Conservation (phyloP, 2,113 vertebrate species). For the Mugil cephalus region DNA sequence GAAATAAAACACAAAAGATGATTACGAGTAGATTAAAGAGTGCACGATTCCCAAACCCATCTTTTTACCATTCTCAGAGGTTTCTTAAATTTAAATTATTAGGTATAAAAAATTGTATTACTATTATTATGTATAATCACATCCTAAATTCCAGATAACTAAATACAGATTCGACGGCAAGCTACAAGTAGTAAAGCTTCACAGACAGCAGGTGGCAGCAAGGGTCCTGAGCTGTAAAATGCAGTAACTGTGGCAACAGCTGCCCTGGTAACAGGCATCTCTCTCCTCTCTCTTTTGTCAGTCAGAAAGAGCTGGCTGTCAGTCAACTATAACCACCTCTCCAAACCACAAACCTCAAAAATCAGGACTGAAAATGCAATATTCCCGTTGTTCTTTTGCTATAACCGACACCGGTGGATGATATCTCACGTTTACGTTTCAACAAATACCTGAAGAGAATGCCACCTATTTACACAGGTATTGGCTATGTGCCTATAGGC, state of each 20-base stretch:
- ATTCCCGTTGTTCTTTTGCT: background rate
- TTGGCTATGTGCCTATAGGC: background rate
- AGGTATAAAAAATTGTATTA: no score
- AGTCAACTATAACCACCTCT: slow-evolving; percentile 74
- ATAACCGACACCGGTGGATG: background rate
- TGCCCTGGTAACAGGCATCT: slow-evolving; percentile 82
- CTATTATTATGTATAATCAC: no score
- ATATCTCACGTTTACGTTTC: background rate
- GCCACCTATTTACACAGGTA: background rate
- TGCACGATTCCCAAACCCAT: no score
- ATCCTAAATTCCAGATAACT: background rate
- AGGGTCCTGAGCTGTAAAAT: slow-evolving; percentile 59
- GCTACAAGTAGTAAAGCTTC: slow-evolving; percentile 48
- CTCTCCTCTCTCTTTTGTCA: slow-evolving; percentile 80
- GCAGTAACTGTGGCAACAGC: slow-evolving; percentile 83
- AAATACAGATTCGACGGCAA: slow-evolving; percentile 8
- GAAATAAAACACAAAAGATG: no score
- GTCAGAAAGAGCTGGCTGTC: slow-evolving; percentile 80
- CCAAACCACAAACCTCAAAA: slow-evolving; percentile 38
- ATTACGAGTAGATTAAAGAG: no score
- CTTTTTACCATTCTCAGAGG: no score
- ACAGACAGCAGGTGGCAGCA: slow-evolving; percentile 76
- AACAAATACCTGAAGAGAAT: background rate
- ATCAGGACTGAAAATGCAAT: background rate
- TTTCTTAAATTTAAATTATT: no score